phyloP scores from a whole-genome alignment of 2,797 vertebrate species.

The Urophycis tenuis region DNA sequence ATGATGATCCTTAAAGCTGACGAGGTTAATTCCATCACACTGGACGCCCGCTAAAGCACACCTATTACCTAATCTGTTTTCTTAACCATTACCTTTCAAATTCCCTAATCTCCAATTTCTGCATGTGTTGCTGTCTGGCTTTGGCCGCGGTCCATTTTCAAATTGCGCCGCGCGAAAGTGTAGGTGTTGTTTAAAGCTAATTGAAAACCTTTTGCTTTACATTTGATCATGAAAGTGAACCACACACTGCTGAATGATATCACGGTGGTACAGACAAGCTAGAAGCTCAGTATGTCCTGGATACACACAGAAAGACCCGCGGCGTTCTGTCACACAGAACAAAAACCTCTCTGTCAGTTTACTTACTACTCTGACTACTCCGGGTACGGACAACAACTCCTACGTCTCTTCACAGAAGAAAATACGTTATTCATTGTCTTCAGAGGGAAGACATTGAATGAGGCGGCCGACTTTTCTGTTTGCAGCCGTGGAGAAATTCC shows the following conservation, averaged over 20 bases:
- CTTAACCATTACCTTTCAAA: background rate
- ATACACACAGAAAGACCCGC: background rate
- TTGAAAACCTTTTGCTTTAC: too few species aligned
- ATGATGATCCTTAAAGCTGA: constrained; percentile 14
- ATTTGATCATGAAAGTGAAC: too few species aligned
- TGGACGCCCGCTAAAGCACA: background rate
- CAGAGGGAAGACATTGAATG: background rate
- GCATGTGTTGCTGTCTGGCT: too few species aligned
- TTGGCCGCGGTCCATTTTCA: background rate
- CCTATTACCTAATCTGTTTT: constrained; percentile 1
- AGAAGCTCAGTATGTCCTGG: too few species aligned
- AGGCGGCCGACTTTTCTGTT: background rate
- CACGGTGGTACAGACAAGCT: too few species aligned
- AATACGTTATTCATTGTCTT: background rate
- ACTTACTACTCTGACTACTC: too few species aligned
- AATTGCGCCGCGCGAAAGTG: background rate
- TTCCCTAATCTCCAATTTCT: too few species aligned
- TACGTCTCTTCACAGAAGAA: too few species aligned
- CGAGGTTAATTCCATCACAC: background rate
- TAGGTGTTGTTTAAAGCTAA: background rate
- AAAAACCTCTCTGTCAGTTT: background rate
- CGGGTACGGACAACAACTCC: too few species aligned
- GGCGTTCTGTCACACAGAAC: background rate
- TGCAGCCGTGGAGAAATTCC: background rate
- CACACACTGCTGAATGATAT: too few species aligned